A percentile compares a stretch with the other conserved stretches of the same genome.
phyloP scores from a whole-genome alignment of 2,797 vertebrate species.

The Thamnophis elegans region DNA sequence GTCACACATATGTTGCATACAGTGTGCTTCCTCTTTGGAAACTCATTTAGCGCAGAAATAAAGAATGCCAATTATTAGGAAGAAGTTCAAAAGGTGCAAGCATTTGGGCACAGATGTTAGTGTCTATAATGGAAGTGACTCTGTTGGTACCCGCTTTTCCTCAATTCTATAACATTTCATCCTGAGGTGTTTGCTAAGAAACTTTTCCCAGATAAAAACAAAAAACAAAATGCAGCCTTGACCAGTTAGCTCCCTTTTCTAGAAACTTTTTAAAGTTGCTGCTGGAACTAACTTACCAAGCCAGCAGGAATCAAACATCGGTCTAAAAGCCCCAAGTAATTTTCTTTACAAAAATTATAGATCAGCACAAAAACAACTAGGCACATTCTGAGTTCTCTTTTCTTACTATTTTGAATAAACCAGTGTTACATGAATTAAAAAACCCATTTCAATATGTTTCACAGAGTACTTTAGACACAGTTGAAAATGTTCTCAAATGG shows the following conservation, averaged over 20 bases:
- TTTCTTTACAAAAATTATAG: not conserved
- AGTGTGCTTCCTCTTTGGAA: not conserved
- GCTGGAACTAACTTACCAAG: not conserved
- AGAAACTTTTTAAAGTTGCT: not conserved
- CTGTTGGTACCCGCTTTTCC: not conserved
- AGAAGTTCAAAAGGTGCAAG: not conserved
- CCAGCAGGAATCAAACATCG: not conserved
- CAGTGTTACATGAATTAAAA: not conserved
- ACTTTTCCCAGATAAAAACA: not conserved
- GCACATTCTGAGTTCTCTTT: not conserved
- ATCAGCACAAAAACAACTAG: not conserved
- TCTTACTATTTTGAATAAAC: not conserved
- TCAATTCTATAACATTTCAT: not conserved
- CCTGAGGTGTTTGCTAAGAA: not conserved
- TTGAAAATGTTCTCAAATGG: not conserved
- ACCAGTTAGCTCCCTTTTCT: not conserved
- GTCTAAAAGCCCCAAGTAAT: not conserved
- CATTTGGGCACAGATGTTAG: not conserved
- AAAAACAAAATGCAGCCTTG: not conserved
- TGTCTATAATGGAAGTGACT: not conserved
- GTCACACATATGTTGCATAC: not conserved
- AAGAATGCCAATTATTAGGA: not conserved
- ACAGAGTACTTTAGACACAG: not conserved
- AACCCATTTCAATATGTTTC: not conserved
- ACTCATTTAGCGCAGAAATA: not conserved